phyloP scores from a whole-genome alignment of 2,113 vertebrate species.

The Talpa occidentalis region DNA sequence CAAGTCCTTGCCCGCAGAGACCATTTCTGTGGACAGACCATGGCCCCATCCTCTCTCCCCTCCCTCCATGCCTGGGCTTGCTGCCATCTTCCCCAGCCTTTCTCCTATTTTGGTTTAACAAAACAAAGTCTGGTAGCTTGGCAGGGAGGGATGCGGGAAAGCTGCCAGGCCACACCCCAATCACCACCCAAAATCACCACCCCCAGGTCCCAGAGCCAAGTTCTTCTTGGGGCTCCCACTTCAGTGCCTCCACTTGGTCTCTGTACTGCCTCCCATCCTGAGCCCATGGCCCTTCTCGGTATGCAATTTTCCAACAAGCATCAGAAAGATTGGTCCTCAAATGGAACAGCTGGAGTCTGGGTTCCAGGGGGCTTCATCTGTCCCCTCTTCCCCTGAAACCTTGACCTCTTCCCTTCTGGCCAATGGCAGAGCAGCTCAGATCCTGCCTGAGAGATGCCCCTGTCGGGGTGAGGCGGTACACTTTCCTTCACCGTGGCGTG shows the following conservation, averaged over 20 bases:
- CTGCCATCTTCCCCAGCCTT: slow-evolving; percentile 70
- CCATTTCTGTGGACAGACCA: slow-evolving; percentile 42
- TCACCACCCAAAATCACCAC: slow-evolving; percentile 43
- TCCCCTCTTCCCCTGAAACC: not conserved
- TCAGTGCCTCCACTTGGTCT: not conserved
- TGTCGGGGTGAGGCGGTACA: not conserved
- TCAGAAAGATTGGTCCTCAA: not conserved
- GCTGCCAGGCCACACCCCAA: slow-evolving; percentile 66
- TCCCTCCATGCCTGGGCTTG: slow-evolving; percentile 68
- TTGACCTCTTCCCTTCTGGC: not conserved
- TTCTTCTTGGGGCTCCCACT: not conserved
- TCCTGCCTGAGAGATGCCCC: not conserved
- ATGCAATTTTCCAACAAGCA: not conserved
- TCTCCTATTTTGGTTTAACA: slow-evolving; percentile 85
- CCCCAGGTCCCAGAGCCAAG: not conserved
- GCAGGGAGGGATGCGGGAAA: not conserved
- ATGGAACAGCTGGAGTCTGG: not conserved
- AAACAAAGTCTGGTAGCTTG: slow-evolving; percentile 72
- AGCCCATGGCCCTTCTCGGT: not conserved
- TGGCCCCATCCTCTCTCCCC: not conserved
- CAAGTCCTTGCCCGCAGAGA: not conserved
- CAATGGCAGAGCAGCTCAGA: not conserved
- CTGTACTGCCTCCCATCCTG: not conserved
- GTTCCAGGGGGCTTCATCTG: not conserved
- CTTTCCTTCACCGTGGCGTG: not conserved